Base-by-base conservation (phyloP, 2,888 invertebrate genomes). In the Epinotia bilunana region DNA sequence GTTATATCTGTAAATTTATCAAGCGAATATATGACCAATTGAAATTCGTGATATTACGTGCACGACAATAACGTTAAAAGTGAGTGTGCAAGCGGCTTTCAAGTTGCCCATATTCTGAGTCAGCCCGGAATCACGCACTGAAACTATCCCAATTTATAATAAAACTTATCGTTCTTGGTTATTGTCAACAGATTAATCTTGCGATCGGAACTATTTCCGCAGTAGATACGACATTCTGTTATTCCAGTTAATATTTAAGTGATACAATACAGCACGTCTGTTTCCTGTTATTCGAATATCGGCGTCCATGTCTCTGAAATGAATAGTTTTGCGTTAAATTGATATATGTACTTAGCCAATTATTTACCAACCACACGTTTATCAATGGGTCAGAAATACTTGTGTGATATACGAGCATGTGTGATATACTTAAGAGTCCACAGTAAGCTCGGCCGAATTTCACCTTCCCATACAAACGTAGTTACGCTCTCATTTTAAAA, bases 131-230 rank as follows among this genome's bases (percentile, higher is more conserved):
- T 18, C 53, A 64, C 65, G 61, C 61, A 57, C 53, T 65, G 55
- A 75, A 75, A 67, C 71, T 75, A 71, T 71, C 67, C 71, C 71
- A 71, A 69, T 75, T 67, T 61, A 65, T 65, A 65, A 71, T 71
- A 39, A 69, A 74, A 70, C 65, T 65, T 74, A 70, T 74, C 53
- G 63, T 69, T 75, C 55, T 62, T 70, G 55, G 71, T 49, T 67
- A 65, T 72, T 62, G 71, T 67, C 61, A 67, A 61, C 55, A 75
- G 33, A 67, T 75, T 67, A 72, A 67, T 75, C 65, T 75, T 67
- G 46, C 16, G 61, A 62, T 43, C 23, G 62, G 39, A 53, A 28
- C 55, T 49, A 65, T 71, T 70, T 71, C 46, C 55, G 33, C 16
- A 18, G 46, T 28, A 61, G 46, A 53, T 53, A 53, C 53, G 53